Evolutionary conservation across 2,888 invertebrate species (phyloP), one percentile per base, ranked within the genome.

Genomic region (Chaitophorus viminalis): DNA sequence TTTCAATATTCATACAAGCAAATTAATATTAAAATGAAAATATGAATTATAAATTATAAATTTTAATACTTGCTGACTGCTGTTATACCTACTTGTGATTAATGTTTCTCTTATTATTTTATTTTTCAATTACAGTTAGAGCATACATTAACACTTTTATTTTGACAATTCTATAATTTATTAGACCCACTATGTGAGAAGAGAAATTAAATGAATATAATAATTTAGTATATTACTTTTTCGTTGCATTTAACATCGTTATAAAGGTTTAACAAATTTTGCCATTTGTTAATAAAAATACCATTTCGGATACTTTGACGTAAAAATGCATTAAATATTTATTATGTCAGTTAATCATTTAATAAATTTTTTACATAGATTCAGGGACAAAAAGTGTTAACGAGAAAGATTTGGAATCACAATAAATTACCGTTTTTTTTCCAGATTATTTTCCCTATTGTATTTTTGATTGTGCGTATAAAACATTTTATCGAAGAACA

Each of bases 21-120:
- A 72, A 74, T n/a, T n/a, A n/a, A 36, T 82, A 82, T 82, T 54
- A 46, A 82, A 82, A 82, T 18, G 6, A 82, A 74, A 74, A 74
- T 74, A n/a, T n/a, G n/a, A n/a, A n/a, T n/a, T n/a, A n/a, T n/a
- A 36, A 82, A 82, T 82, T 54, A 54, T 74, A 54, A 54, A 54
- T 60, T 82, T 82, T 74, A 82, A 82, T 82, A 74, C 72, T 54
- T 9, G 21, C 21, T 1, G 4, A n/a, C n/a, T n/a, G n/a, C n/a
- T n/a, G n/a, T n/a, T n/a, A n/a, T n/a, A n/a, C n/a, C 46, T 65
- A 4, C 17, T 17, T 17, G 33, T 68, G 68, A 81, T 68, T 81
- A 81, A 81, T 68, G 46, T 68, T 68, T 46, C 65, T 31, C 29
- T 82, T 82, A 72, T 82, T 72, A n/a, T 46, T 82, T 33, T 79